Conservation (phyloP, 2,888 invertebrate species). For the Thecocarcelia acutangulata region DNA sequence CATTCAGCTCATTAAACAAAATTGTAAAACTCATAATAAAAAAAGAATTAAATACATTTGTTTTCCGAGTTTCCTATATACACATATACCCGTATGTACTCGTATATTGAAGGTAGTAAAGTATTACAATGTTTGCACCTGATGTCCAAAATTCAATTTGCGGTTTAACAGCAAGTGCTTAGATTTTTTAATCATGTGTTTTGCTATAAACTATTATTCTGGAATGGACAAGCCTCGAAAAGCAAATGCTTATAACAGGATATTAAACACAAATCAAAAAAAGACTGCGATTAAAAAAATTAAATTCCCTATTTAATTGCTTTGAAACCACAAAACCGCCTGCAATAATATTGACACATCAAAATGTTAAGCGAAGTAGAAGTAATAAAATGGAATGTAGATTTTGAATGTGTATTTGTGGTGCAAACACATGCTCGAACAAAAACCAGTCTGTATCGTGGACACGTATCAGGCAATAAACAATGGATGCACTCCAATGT, state of each 20-base stretch:
- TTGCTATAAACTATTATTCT: not conserved
- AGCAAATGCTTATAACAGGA: not conserved
- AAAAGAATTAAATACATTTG: too few species aligned
- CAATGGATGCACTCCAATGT: conserved; percentile 63
- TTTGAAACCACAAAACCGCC: conserved; percentile 73
- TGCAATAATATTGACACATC: conserved; percentile 78
- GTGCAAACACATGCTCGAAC: not conserved
- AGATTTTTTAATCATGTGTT: not conserved
- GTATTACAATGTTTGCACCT: conserved; percentile 39
- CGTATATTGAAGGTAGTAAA: too few species aligned
- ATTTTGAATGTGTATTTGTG: not conserved
- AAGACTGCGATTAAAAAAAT: conserved; percentile 16
- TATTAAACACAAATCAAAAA: not conserved
- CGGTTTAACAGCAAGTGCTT: conserved; percentile 22
- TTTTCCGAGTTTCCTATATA: too few species aligned
- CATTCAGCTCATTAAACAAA: too few species aligned
- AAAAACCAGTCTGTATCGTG: conserved; percentile 9
- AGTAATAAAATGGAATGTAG: conserved; percentile 72
- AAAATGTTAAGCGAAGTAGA: conserved; percentile 75
- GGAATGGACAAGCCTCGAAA: not conserved
- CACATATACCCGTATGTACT: too few species aligned
- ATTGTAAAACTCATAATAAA: too few species aligned
- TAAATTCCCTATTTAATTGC: conserved; percentile 76
- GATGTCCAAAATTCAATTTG: conserved; percentile 60
- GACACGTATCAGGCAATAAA: conserved; percentile 56